Evolutionary conservation across 1,140 invertebrate species (phyloP).

Genomic region (Zaprionus ornatus): DNA sequence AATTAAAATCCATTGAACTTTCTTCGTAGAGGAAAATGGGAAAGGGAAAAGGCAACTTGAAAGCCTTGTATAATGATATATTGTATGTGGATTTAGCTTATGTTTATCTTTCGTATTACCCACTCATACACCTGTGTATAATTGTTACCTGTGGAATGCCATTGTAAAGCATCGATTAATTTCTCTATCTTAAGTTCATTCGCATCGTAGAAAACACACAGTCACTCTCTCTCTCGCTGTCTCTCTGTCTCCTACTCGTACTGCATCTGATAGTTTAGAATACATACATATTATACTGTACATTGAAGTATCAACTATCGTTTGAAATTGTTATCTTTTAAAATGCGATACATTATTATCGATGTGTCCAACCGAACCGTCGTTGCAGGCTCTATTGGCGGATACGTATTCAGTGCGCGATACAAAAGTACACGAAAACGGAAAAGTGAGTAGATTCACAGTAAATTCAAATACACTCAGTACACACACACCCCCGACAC

Average conservation of each 20-base stretch:
- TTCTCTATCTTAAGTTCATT: neutral
- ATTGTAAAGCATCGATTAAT: neutral
- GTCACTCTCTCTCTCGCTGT: neutral
- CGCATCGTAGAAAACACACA: neutral
- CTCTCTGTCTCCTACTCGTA: neutral
- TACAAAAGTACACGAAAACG: slow-evolving; percentile 93
- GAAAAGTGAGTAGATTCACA: slow-evolving; percentile 87
- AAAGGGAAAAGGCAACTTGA: slow-evolving; percentile 5
- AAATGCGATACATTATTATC: slow-evolving; percentile 48
- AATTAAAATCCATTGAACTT: slow-evolving; percentile 58
- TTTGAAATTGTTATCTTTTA: slow-evolving; percentile 47
- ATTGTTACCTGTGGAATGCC: slow-evolving; percentile 43
- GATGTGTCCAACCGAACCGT: slow-evolving; percentile 51
- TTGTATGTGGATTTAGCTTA: neutral
- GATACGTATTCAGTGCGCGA: slow-evolving; percentile 87
- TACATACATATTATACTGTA: slow-evolving; percentile 7
- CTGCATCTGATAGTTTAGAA: slow-evolving; percentile 6
- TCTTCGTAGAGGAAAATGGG: slow-evolving; percentile 8
- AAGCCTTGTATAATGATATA: neutral
- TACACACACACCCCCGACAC: slow-evolving; percentile 5
- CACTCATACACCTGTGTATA: neutral
- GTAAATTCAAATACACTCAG: slow-evolving; percentile 27
- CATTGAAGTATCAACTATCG: neutral
- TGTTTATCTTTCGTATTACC: neutral
- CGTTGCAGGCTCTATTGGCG: slow-evolving; percentile 83